Base-by-base conservation (phyloP, 2,113 vertebrate species). In the Paraplagusia blochii region DNA sequence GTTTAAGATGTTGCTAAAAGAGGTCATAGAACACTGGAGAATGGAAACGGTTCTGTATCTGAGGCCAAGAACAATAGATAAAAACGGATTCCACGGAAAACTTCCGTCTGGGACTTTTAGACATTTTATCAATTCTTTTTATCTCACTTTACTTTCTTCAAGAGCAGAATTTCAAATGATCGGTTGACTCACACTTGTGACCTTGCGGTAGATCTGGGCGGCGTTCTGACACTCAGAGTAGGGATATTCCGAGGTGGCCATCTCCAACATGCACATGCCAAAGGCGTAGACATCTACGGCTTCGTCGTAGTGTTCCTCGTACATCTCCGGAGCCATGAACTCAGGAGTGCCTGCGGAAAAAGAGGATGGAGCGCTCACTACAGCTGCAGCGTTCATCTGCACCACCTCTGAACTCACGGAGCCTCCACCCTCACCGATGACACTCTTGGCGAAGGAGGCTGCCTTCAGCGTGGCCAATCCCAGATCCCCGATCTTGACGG, bases 191-290 rank as follows among this genome's bases (percentile, higher is more conserved):
- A 97, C 95, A 81, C 94, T 95, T 64, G 95, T 97, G 74, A 97
- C 95, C 93, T 97, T 97, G 51, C 95, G 87, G 52, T 89, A 90
- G 55, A 90, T 90, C 80, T 90, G 88, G 33, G 88, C 88, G 55
- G 88, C 88, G 18, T 90, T 90, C 65, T 90, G 88, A 69, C 88
- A 90, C 72, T 90, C 88, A 0, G 88, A 85, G 70, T 90, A 90
- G 5, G 88, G 88, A 40, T 90, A 90, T 53, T 90, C 88, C 1
- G 88, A 90, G 18, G 88, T 96, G 76, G 95, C 95, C 95, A 97
- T 97, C 88, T 97, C 95, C 58, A 97, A 85, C 95, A 97, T 96
- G 73, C 95, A 97, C 95, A 97, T 97, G 73, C 95, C 95, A 39
- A 97, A 97, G 9, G 95, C 95, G 0, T 96, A 97, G 53, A 96